Evolutionary conservation across 23 tunicate species (phyloP).

Genomic region (Trididemnum clinides): DNA sequence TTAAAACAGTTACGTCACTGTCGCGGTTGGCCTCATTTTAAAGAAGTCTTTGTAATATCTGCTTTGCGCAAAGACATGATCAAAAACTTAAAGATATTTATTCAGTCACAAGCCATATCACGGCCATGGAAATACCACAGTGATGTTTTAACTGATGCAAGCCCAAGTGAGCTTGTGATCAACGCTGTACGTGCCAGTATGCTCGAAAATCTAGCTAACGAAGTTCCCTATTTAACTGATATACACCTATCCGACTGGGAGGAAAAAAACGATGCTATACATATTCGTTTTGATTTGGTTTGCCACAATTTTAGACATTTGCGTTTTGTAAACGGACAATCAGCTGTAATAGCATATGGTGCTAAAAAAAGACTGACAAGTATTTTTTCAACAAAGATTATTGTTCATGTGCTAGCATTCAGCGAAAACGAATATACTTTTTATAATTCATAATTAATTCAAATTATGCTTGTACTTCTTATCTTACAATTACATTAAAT

Average conservation of each 20-base stretch:
- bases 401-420: background rate
- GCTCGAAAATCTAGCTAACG: slow-evolving; percentile 73
- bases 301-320: slow-evolving; percentile 26
- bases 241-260: slow-evolving; percentile 40
- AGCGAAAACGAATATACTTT: too few relatives aligned
- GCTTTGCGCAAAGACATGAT: slow-evolving; percentile 17
- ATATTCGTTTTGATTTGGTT: slow-evolving; percentile 20
- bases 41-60: slow-evolving; percentile 87
- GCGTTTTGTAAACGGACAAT: slow-evolving; percentile 1
- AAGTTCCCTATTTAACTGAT: slow-evolving; percentile 73
- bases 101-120: slow-evolving; percentile 39
- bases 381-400: background rate
- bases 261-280: slow-evolving; percentile 4
- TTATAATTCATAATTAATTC: too few relatives aligned
- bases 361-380: background rate
- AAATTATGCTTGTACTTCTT: too few relatives aligned
- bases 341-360: background rate
- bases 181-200: slow-evolving; percentile 58
- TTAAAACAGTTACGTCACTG: slow-evolving; percentile 55
- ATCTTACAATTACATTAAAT: too few relatives aligned
- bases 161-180: slow-evolving; percentile 43
- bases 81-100: slow-evolving; percentile 33
- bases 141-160: slow-evolving; percentile 55
- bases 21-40: slow-evolving; percentile 88
- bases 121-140: slow-evolving; percentile 69